phyloP scores from a whole-genome alignment of 1,140 invertebrate species.

The Prorops nasuta region DNA sequence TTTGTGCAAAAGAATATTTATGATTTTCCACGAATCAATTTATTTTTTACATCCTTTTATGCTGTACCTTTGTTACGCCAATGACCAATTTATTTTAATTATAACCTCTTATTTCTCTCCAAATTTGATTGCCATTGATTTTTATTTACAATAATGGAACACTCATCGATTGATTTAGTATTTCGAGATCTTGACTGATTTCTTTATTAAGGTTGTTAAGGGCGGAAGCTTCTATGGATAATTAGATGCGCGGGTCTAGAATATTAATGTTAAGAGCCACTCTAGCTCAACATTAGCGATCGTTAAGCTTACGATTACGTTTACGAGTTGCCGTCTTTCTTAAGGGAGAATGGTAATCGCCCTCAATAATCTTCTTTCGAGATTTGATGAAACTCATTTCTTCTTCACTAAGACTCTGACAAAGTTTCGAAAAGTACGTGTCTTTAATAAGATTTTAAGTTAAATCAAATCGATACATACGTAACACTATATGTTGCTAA shows the following conservation, averaged over 20 bases:
- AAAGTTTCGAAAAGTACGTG: not conserved
- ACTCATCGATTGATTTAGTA: conserved; percentile 13
- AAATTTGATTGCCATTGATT: not conserved
- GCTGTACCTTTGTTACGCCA: too few relatives aligned
- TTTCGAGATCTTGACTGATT: conserved; percentile 21
- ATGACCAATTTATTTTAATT: too few relatives aligned
- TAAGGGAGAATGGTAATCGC: conserved; percentile 20
- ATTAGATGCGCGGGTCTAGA: conserved; percentile 13
- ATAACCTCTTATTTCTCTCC: too few relatives aligned
- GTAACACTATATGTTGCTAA: too few relatives aligned
- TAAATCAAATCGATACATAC: too few relatives aligned
- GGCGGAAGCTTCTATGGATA: not conserved
- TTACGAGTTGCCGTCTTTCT: conserved; percentile 23
- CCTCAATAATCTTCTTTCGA: conserved; percentile 13
- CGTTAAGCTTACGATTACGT: conserved; percentile 30
- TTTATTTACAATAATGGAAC: not conserved
- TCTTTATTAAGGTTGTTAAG: conserved; percentile 25
- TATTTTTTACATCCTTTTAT: too few relatives aligned
- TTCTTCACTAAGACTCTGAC: too few relatives aligned
- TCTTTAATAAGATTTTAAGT: too few relatives aligned
- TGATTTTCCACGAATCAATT: too few relatives aligned
- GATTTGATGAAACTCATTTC: conserved; percentile 2
- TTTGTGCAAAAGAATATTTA: too few relatives aligned
- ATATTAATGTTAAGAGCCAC: conserved; percentile 28
- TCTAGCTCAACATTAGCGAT: conserved; percentile 13